Percentiles rank a stretch among this genome's conserved stretches.
Evolutionary conservation across 2,888 invertebrate species (phyloP).

Genomic region (Leptopterna dolabrata): DNA sequence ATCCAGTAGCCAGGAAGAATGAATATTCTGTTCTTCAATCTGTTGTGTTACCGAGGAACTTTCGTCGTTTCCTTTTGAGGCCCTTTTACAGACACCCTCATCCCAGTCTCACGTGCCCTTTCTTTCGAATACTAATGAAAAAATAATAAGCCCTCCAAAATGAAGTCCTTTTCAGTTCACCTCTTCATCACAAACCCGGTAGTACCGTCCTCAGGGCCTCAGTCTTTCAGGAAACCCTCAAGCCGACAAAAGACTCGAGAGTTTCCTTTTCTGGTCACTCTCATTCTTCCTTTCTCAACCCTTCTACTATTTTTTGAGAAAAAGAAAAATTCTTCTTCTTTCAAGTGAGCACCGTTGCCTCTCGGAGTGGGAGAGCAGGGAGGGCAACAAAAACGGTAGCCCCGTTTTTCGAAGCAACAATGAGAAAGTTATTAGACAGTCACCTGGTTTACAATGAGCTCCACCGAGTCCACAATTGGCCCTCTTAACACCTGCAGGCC

Average conservation of each 20-base stretch:
- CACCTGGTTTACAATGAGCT: constrained; percentile 21
- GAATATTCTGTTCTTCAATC: no score
- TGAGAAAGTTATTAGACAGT: constrained; percentile 18
- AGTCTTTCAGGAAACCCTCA: not conserved
- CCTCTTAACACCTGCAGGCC: constrained; percentile 7
- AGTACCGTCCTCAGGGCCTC: not conserved
- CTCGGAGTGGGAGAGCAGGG: not conserved
- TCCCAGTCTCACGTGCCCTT: not conserved
- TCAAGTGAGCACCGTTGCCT: constrained; percentile 5
- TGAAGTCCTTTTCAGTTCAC: not conserved
- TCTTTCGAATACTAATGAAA: not conserved
- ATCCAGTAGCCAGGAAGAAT: no score
- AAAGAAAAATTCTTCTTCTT: constrained; percentile 3
- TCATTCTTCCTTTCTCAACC: not conserved
- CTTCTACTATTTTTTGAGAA: not conserved
- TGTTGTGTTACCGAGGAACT: no score
- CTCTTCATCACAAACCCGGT: not conserved
- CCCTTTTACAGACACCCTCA: not conserved
- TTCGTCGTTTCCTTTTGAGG: no score
- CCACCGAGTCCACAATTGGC: not conserved
- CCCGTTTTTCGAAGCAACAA: constrained; percentile 17
- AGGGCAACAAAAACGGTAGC: constrained; percentile 12
- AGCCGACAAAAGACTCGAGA: not conserved
- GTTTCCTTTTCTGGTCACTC: not conserved
- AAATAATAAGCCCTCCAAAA: not conserved